Evolutionary conservation across 2,888 invertebrate species (phyloP), one percentile per base, ranked within the genome.

Genomic region (Chironomus riparius): DNA sequence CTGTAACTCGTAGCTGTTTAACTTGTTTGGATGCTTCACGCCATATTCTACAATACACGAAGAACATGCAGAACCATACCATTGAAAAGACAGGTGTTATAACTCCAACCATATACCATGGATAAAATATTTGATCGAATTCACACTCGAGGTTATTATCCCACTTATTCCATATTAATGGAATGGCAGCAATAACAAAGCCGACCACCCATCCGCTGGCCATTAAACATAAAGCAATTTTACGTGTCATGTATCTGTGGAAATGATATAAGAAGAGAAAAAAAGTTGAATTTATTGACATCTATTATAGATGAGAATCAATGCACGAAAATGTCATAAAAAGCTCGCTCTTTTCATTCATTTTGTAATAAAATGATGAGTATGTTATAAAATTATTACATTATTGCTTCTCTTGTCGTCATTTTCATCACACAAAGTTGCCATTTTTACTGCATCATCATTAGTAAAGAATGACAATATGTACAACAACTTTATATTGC

Each of bases 161-260:
- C 89, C 91, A 93, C 78, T 88, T 88, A 83, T 93, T 93, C 92
- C 92, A 93, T 83, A 91, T 90, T 78, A 91, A 86, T 0, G 92
- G 91, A 76, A 92, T 87, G 76, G 88, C 87, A 78, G 92, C 89
- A 78, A 92, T 85, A 78, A 87, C 84, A 28, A 90, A 85, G 0
- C 92, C 90, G 71, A 87, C 82, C 2, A 87, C 83, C 92, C 92
- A 93, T 47, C 89, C 91, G 77, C 87, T 82, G 69, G 87, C 84
- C 82, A 92, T 89, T 73, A 91, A 86, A 72, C 87, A 80, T 76
- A 87, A 81, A 38, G 91, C 90, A 76, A 88, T 86, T 79, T 87
- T 85, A 80, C 88, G 89, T n/a, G 90, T 92, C 88, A 92, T 90
- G 82, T 88, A 89, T 24, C 84, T 83, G 75, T 76, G 24, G 70